These are phyloP conservation scores for Phalacrocorax aristotelis DNA, from an alignment of 2,113 vertebrate species.

Conservation along the genomic window DNA sequence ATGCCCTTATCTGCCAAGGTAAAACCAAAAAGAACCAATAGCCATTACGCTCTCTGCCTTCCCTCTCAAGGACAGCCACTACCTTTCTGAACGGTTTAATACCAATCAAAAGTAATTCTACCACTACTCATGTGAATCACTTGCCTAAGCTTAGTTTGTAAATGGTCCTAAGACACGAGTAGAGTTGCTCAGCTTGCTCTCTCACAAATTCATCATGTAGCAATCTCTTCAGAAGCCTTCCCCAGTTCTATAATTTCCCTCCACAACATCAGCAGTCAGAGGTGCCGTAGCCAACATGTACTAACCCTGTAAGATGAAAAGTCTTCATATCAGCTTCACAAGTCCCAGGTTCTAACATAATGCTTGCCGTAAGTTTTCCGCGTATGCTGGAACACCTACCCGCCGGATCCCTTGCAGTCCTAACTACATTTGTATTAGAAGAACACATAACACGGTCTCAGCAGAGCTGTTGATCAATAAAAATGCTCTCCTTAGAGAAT, in stretches of 20 bases:
- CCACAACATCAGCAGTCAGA: not conserved
- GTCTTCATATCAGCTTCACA: not conserved
- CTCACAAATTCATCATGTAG: not conserved
- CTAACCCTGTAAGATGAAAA: not conserved
- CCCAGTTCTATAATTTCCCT: not conserved
- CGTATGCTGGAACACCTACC: constrained; percentile 10
- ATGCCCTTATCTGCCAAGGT: not conserved
- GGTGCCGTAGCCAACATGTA: not conserved
- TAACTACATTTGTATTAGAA: constrained; percentile 4
- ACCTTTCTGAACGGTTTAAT: not conserved
- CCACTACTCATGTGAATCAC: not conserved
- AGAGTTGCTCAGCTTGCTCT: not conserved
- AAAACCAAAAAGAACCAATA: not conserved
- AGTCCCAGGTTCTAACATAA: not conserved
- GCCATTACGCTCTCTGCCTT: not conserved
- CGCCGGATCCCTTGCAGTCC: not conserved
- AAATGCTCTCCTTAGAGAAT: constrained; percentile 50
- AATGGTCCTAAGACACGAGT: not conserved
- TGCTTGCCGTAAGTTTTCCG: constrained; percentile 17
- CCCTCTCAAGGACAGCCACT: not conserved
- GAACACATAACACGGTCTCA: constrained; percentile 49
- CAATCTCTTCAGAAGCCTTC: not conserved
- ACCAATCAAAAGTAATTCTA: not conserved
- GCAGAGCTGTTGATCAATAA: constrained; percentile 70
- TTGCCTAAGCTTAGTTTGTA: not conserved